Base-by-base conservation (phyloP, 2,113 vertebrate species). In the Psittacula cyanocephala region DNA sequence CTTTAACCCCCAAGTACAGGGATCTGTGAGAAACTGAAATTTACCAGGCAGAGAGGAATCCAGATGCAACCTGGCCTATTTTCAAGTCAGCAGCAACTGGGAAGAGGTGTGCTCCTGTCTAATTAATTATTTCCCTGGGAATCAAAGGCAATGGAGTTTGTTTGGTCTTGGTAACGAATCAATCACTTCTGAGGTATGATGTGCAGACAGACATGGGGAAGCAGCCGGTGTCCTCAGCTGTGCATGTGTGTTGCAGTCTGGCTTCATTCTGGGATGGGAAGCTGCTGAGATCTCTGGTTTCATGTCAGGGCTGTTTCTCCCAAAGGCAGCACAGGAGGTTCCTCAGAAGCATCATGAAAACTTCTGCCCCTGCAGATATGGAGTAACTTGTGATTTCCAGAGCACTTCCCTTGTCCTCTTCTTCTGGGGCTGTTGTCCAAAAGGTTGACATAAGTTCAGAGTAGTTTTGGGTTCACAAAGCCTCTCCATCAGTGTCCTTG, bases 101-200 rank as follows among this genome's bases (percentile, higher is more conserved):
- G 57, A 84, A 76, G 22, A 62, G 72, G 12, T 67, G 24, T 11
- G 9, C 81, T 96, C 44, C 52, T 67, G 64, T 39, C 71, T 81
- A 86, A 65, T 60, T 71, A 81, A n/a, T 88, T 86, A 31, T 81
- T 88, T 88, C 80, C 59, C n/a, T 86, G 83, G 37, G 60, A 95
- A 88, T 75, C 90, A 93, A 83, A 91, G 31, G 11, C 1, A 1
- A 25, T 31, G 31, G 0, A 69, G 79, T 81, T 39, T 67, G 63
- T 84, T 81, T 83, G 65, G 79, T 82, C 18, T 80, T 3, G 6
- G 47, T 78, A 70, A 75, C 46, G 44, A 81, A 83, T 91, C 80
- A 76, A 33, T 80, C 25, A 31, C 67, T 95, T 81, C 80, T 71
- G 19, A 75, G 39, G 49, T 74, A 64, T 4, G 50, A 57, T 63